phyloP scores from a whole-genome alignment of 2,888 invertebrate genomes.

The Chloroclysta siterata region DNA sequence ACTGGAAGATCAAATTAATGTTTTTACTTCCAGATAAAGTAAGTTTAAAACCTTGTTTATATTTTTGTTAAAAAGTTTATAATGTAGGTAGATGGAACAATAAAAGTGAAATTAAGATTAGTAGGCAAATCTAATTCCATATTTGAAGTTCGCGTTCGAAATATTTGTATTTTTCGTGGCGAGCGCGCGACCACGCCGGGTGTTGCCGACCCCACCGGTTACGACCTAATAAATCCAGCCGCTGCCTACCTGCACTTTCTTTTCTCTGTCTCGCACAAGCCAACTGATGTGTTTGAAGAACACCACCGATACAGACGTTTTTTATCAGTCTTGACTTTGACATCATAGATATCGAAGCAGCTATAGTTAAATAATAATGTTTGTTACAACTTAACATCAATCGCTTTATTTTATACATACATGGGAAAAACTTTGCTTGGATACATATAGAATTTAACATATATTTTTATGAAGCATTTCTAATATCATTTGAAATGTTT shows the following conservation, averaged over 20 bases:
- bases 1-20: neutral
- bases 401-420: neutral
- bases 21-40: neutral
- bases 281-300: constrained; percentile 61
- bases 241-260: constrained; percentile 81
- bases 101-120: neutral
- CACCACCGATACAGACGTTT: constrained; percentile 59
- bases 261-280: constrained; percentile 76
- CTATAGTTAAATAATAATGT: constrained; percentile 26
- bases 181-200: constrained; percentile 63
- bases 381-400: constrained; percentile 16
- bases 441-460: no score
- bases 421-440: no score
- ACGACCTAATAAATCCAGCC: constrained; percentile 82
- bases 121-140: constrained; percentile 19
- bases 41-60: neutral
- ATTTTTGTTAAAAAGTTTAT: neutral
- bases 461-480: no score
- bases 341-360: constrained; percentile 45
- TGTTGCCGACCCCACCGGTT: constrained; percentile 75
- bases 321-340: constrained; percentile 53
- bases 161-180: constrained; percentile 40
- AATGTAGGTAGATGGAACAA: neutral
- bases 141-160: constrained; percentile 14
- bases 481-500: neutral